Evolutionary conservation across 2,113 vertebrate species (phyloP).

Genomic region (Origma solitaria): DNA sequence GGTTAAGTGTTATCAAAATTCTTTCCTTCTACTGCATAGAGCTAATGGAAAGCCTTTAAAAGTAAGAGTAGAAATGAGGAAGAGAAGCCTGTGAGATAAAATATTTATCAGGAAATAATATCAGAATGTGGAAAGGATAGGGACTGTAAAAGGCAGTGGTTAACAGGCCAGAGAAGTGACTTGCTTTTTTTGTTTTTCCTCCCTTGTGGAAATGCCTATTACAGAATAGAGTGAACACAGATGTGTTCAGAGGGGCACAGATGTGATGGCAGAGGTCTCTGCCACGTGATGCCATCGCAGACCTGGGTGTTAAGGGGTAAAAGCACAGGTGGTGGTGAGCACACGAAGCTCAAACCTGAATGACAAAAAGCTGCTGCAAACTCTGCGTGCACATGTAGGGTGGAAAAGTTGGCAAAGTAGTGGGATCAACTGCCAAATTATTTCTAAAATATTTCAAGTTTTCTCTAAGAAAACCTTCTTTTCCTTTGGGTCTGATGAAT

Average conservation of each 20-base stretch:
- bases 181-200: background rate
- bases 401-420: background rate
- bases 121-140: background rate
- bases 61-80: background rate
- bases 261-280: background rate
- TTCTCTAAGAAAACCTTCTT: background rate
- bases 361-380: background rate
- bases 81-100: background rate
- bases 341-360: background rate
- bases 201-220: background rate
- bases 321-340: background rate
- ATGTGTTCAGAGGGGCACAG: too few relatives aligned
- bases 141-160: background rate
- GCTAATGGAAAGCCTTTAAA: background rate
- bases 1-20: background rate
- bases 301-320: background rate
- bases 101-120: background rate
- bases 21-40: background rate
- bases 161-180: background rate
- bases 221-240: background rate
- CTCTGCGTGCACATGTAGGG: accelerated
- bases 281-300: background rate
- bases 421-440: background rate
- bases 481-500: background rate
- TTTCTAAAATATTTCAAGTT: background rate